Evolutionary conservation across 2,888 invertebrate species (phyloP), one percentile per base, ranked within the genome.

Genomic region (Xiphydria camelus): DNA sequence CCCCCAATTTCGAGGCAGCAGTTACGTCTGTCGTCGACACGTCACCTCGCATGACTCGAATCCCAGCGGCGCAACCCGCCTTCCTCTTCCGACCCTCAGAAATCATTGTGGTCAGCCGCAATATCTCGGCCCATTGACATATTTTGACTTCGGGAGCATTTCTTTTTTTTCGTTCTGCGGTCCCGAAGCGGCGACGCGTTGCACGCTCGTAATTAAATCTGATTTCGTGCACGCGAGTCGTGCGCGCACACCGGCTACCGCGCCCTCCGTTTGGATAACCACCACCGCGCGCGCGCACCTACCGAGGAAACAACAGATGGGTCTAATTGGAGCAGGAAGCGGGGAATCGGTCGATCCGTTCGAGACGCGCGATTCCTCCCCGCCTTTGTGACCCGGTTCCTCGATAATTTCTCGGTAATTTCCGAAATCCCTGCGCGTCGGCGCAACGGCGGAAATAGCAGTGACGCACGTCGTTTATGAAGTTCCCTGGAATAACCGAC

Each of bases 1-100:
- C n/a, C n/a, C n/a, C n/a, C n/a, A n/a, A n/a, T 29, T 29, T 29
- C 12, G 5, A 15, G 26, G 29, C n/a, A 4, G 15, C 12, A 29
- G 29, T 26, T 41, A 12, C 32, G 31, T 56, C 61, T 57, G 56
- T 56, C 63, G 70, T 70, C 65, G 68, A 64, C 73, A 66, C 70
- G 71, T 73, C 67, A 70, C 57, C 62, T 68, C 54, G 70, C 70
- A 70, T 69, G 70, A 68, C 65, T 64, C 57, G 50, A 53, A 54
- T 44, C 34, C 32, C 32, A 31, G n/a, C 14, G 19, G 15, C 21
- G 20, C 29, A 44, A 15, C 32, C 43, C 23, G 37, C 33, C 39
- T 41, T 29, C 26, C 33, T 39, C 25, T 17, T 12, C 14, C 20
- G 9, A n/a, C 12, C 12, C 29, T 40, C 47, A 41, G 46, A 45